Percentiles rank a stretch among this genome's conserved stretches.
Evolutionary conservation across 2,888 invertebrate genomes (phyloP).

Genomic region (Drosophila algonquin): DNA sequence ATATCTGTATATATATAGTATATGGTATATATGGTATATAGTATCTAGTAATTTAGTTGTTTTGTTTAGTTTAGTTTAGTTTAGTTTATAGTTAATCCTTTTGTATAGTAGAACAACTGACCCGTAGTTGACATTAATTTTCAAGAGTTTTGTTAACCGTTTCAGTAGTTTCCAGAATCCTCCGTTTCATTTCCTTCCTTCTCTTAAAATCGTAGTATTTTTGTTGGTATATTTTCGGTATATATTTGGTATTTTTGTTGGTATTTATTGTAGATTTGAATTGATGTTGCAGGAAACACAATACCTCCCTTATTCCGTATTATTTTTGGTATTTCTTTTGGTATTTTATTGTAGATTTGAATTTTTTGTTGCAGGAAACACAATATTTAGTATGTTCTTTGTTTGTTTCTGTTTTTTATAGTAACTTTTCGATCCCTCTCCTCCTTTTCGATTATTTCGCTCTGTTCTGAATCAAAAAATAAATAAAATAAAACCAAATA

Average conservation of each 20-base stretch:
- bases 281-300: slow-evolving; percentile 55
- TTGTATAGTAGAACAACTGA: slow-evolving; percentile 29
- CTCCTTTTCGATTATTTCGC: background rate
- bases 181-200: slow-evolving; percentile 30
- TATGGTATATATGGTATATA: slow-evolving; percentile 40
- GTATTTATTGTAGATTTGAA: slow-evolving; percentile 51
- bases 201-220: slow-evolving; percentile 55
- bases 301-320: no score
- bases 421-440: slow-evolving; percentile 42
- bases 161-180: slow-evolving; percentile 18
- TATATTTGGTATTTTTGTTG: slow-evolving; percentile 14
- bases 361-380: slow-evolving; percentile 62
- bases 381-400: slow-evolving; percentile 33
- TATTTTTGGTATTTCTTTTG: background rate
- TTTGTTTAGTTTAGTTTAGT: slow-evolving; percentile 14
- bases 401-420: slow-evolving; percentile 21
- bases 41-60: slow-evolving; percentile 30
- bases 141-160: slow-evolving; percentile 27
- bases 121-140: slow-evolving; percentile 37
- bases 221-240: slow-evolving; percentile 10
- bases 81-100: slow-evolving; percentile 6
- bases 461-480: slow-evolving; percentile 10
- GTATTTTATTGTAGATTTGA: slow-evolving; percentile 51
- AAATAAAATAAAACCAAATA: slow-evolving; percentile 6
- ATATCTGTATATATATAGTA: slow-evolving; percentile 34